Conservation (phyloP, 2,113 vertebrate genomes). For the Cyprinodon tularosa region DNA sequence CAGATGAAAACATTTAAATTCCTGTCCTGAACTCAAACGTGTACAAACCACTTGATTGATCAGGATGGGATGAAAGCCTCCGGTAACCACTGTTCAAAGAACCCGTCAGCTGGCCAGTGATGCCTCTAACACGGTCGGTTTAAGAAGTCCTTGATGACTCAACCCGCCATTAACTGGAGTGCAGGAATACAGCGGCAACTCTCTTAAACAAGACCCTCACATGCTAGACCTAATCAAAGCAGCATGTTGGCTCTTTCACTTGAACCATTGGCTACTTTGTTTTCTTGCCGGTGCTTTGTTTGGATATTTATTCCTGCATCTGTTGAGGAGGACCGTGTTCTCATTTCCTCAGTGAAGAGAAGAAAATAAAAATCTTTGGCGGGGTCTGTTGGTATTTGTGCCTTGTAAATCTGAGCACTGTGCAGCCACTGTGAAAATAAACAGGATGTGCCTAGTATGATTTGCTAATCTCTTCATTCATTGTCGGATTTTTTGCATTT, state of each 20-base stretch:
- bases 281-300: conserved; percentile 60
- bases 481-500: conserved; percentile 19
- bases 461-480: conserved; percentile 14
- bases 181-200: conserved; percentile 51
- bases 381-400: conserved; percentile 20
- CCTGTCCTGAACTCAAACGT: conserved; percentile 8
- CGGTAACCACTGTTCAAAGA: conserved; percentile 51
- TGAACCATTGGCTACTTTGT: conserved; percentile 61
- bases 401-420: conserved; percentile 15
- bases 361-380: conserved; percentile 28
- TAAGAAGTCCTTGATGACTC: conserved; percentile 54
- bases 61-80: conserved; percentile 54
- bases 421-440: conserved; percentile 53
- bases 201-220: conserved; percentile 66
- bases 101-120: conserved; percentile 17
- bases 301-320: conserved; percentile 65
- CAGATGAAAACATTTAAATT: conserved; percentile 24
- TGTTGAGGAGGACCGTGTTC: conserved; percentile 44
- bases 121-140: conserved; percentile 48
- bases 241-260: conserved; percentile 61
- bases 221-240: conserved; percentile 75
- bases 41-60: conserved; percentile 8
- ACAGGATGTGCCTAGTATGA: conserved; percentile 46
- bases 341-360: conserved; percentile 44
- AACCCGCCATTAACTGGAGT: conserved; percentile 33